These are phyloP conservation scores for Macrosoma leucophasiata DNA, from an alignment of 2,888 invertebrate genomes.

Conservation along the genomic window DNA sequence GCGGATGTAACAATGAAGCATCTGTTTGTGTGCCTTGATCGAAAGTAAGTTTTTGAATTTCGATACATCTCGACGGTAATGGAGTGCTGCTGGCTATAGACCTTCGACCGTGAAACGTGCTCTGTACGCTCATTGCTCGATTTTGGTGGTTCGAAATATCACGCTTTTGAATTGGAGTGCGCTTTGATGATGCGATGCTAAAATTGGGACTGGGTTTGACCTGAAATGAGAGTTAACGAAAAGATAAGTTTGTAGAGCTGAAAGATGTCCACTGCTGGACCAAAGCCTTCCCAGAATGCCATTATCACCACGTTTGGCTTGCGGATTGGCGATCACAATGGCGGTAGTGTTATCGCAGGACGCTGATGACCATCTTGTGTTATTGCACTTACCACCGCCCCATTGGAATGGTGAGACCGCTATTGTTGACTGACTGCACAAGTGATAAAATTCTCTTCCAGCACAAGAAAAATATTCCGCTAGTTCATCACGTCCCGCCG, in stretches of 20 bases:
- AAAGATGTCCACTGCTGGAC: too few relatives aligned
- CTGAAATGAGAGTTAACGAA: slow-evolving; percentile 15
- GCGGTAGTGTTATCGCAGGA: too few relatives aligned
- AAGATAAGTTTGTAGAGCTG: not conserved
- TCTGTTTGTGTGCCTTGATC: slow-evolving; percentile 49
- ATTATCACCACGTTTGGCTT: too few relatives aligned
- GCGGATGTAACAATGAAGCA: slow-evolving; percentile 17
- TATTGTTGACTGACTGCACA: too few relatives aligned
- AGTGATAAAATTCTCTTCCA: too few relatives aligned
- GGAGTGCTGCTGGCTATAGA: slow-evolving; percentile 41
- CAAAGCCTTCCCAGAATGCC: slow-evolving; percentile 31
- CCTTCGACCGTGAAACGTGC: slow-evolving; percentile 21
- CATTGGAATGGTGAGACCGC: too few relatives aligned
- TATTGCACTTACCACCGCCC: too few relatives aligned
- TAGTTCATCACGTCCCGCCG: too few relatives aligned
- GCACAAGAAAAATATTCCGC: too few relatives aligned
- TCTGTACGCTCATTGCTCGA: slow-evolving; percentile 13
- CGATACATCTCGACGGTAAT: slow-evolving; percentile 26
- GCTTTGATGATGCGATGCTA: slow-evolving; percentile 17
- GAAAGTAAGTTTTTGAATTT: slow-evolving; percentile 28
- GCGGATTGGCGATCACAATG: too few relatives aligned
- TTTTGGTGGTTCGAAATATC: slow-evolving; percentile 13
- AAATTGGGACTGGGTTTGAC: slow-evolving; percentile 14
- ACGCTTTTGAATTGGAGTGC: slow-evolving; percentile 11
- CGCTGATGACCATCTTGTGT: too few relatives aligned